A percentile compares a stretch with the other conserved stretches of the same genome.
Evolutionary conservation across 1,140 invertebrate genomes (phyloP).

Genomic region (Drepana arcuata): DNA sequence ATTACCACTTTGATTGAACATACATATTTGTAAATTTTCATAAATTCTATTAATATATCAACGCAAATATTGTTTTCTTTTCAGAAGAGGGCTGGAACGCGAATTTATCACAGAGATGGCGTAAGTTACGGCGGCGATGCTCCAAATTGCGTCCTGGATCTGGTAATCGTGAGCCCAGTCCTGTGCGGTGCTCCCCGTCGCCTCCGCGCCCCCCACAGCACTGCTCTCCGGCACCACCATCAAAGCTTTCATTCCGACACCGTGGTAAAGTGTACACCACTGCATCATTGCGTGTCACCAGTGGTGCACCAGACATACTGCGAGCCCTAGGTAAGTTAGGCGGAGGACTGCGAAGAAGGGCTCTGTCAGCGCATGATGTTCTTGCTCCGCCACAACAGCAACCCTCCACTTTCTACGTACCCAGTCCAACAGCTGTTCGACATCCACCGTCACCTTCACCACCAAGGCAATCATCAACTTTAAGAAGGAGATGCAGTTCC

Average conservation of each 20-base stretch:
- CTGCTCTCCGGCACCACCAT: conserved; percentile 51
- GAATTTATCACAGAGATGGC: conserved; percentile 81
- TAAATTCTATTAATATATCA: no score
- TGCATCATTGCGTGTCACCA: conserved; percentile 75
- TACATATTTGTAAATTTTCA: no score
- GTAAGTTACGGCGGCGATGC: conserved; percentile 78
- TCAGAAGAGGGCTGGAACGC: conserved; percentile 82
- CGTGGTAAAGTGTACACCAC: conserved; percentile 74
- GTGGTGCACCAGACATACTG: conserved; percentile 75
- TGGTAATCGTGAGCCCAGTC: conserved; percentile 61
- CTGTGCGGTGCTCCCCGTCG: conserved; percentile 66
- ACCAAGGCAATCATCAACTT: conserved; percentile 38
- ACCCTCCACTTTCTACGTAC: conserved; percentile 79
- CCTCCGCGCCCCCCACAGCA: conserved; percentile 58
- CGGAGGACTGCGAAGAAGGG: conserved; percentile 76
- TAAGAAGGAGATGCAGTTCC: conserved; percentile 59
- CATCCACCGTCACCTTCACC: conserved; percentile 44
- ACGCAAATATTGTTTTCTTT: no score
- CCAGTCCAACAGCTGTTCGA: conserved; percentile 70
- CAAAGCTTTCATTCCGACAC: conserved; percentile 65
- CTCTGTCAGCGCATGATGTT: conserved; percentile 78
- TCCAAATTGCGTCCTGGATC: conserved; percentile 74
- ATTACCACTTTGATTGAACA: no score
- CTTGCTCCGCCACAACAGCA: conserved; percentile 67
- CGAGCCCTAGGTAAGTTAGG: conserved; percentile 79